Conservation (phyloP, 2,888 invertebrate species). For the Tenthredo notha region DNA sequence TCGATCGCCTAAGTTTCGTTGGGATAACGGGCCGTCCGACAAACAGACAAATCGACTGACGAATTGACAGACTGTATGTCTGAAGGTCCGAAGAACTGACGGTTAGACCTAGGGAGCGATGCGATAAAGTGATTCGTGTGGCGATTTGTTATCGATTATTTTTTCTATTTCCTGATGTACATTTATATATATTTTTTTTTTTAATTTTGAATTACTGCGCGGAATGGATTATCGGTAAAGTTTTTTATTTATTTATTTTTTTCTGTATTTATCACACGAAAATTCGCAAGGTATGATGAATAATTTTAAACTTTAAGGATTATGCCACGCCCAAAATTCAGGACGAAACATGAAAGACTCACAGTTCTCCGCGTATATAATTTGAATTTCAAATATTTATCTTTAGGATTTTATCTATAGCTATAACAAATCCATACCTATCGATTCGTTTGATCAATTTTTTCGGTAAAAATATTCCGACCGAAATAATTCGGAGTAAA, state of each 20-base stretch:
- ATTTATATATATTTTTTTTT: background rate
- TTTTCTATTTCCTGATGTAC: background rate
- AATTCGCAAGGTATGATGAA: background rate
- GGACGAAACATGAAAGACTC: constrained; percentile 8
- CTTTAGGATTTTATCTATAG: background rate
- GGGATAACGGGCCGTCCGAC: constrained; percentile 12
- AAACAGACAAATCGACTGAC: constrained; percentile 46
- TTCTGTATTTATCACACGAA: background rate
- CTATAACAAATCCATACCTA: background rate
- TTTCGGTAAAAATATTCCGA: background rate
- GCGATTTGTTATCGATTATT: background rate
- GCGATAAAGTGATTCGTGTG: background rate
- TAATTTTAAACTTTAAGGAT: background rate
- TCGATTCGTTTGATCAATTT: background rate
- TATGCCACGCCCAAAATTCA: constrained; percentile 33
- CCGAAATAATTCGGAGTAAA: background rate
- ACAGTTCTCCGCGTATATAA: background rate
- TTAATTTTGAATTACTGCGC: too few species aligned
- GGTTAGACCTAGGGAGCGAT: background rate
- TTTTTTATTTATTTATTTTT: background rate
- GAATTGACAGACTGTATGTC: constrained; percentile 22
- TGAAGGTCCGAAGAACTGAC: constrained; percentile 12
- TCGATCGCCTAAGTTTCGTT: constrained; percentile 24
- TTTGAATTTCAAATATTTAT: background rate
- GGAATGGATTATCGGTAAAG: background rate